phyloP scores from a whole-genome alignment of 2,113 vertebrate species.

The Octodon degus region DNA sequence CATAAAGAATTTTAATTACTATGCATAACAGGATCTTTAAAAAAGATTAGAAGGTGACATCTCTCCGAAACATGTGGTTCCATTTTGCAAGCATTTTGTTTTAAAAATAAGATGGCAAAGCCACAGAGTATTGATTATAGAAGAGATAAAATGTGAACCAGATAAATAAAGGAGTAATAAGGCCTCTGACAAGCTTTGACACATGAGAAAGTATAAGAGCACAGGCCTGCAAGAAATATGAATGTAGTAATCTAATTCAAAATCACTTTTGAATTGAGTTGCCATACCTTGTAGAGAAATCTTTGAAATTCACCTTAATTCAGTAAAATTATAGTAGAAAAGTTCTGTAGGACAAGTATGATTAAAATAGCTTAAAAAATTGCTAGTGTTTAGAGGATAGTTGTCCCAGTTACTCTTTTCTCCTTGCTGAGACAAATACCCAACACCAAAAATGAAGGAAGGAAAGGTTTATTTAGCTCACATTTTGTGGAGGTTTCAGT shows the following conservation, averaged over 20 bases:
- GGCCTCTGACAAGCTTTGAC: not conserved
- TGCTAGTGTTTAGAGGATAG: not conserved
- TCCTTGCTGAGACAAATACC: too few relatives aligned
- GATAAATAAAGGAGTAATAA: not conserved
- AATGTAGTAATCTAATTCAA: not conserved
- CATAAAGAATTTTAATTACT: not conserved
- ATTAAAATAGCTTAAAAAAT: not conserved
- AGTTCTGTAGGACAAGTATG: not conserved
- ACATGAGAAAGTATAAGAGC: not conserved
- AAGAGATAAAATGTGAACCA: not conserved
- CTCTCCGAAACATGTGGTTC: not conserved
- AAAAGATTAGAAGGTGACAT: not conserved
- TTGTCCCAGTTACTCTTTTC: not conserved
- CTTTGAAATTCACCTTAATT: not conserved
- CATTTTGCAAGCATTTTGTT: not conserved
- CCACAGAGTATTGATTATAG: not conserved
- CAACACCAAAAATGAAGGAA: too few relatives aligned
- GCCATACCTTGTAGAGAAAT: not conserved
- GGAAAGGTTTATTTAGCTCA: too few relatives aligned
- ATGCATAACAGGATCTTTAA: not conserved
- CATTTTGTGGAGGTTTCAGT: too few relatives aligned
- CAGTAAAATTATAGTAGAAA: not conserved
- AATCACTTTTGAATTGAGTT: not conserved
- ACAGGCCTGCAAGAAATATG: not conserved
- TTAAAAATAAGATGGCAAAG: not conserved